A percentile compares a stretch with the other conserved stretches of the same genome.
These are phyloP conservation scores for Danio aesculapii DNA, from an alignment of 2,797 vertebrate genomes.

Conservation along the genomic window DNA sequence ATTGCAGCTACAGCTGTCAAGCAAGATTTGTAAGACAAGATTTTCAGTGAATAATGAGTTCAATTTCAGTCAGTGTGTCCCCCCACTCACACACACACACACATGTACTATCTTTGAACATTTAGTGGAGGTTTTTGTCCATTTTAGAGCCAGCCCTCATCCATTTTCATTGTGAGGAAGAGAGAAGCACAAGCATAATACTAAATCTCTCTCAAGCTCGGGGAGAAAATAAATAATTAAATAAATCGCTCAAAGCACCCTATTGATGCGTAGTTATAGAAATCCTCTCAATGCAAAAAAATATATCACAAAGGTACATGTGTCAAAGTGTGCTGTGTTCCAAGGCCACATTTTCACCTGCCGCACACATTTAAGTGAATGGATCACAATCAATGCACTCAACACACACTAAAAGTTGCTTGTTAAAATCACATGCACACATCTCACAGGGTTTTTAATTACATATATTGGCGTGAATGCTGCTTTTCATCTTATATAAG, in stretches of 20 bases:
- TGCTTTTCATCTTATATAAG: too few species aligned
- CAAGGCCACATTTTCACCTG: too few species aligned
- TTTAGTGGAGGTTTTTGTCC: not conserved
- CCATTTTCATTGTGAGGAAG: not conserved
- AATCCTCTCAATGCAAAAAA: too few species aligned
- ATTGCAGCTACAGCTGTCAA: not conserved
- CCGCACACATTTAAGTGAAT: too few species aligned
- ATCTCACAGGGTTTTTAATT: too few species aligned
- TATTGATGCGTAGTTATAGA: too few species aligned
- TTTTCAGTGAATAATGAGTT: slow-evolving; percentile 12
- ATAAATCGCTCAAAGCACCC: not conserved
- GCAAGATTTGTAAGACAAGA: slow-evolving; percentile 6
- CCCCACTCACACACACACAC: not conserved
- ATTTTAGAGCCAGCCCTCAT: not conserved
- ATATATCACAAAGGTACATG: too few species aligned
- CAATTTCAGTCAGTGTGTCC: not conserved
- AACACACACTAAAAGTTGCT: too few species aligned
- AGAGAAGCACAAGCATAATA: not conserved
- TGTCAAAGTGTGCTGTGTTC: too few species aligned
- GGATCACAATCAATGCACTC: too few species aligned
- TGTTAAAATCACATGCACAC: too few species aligned
- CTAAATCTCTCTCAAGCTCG: not conserved
- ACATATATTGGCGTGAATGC: too few species aligned
- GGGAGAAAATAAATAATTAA: not conserved
- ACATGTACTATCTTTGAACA: not conserved